Conservation (phyloP, 2,888 invertebrate genomes). For the Brachypalpus laphriformis region DNA sequence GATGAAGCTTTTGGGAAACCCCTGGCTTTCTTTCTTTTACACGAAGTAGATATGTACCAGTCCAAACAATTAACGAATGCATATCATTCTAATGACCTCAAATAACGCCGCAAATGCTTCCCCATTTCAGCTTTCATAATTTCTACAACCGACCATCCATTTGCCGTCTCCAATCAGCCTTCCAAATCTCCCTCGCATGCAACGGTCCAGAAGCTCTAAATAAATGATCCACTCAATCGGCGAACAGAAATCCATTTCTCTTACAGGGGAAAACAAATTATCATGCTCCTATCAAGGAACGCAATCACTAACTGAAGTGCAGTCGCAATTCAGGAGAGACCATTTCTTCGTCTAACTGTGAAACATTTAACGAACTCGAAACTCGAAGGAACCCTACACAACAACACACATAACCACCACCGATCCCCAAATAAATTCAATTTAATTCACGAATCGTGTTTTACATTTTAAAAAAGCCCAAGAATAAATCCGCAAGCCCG, state of each 20-base stretch:
- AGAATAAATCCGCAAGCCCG: conserved; percentile 1
- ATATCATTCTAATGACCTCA: too few species aligned
- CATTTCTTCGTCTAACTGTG: conserved; percentile 60
- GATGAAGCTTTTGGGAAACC: too few species aligned
- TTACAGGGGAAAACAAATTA: conserved; percentile 64
- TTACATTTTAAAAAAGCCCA: conserved; percentile 30
- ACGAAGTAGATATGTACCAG: too few species aligned
- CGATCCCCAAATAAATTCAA: conserved; percentile 67
- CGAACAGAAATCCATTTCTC: conserved; percentile 64
- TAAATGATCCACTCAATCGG: conserved; percentile 67
- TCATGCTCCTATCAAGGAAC: conserved; percentile 53
- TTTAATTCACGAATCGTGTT: conserved; percentile 71
- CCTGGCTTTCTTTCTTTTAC: too few species aligned
- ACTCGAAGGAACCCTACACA: conserved; percentile 15
- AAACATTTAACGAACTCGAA: conserved; percentile 44
- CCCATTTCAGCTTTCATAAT: not conserved
- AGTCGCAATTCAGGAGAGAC: conserved; percentile 13
- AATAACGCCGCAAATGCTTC: too few species aligned
- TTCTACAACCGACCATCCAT: not conserved
- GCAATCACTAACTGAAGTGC: conserved; percentile 55
- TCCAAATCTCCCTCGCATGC: not conserved
- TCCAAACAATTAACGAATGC: too few species aligned
- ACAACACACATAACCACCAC: conserved; percentile 11
- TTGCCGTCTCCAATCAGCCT: not conserved
- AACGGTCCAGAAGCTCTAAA: conserved; percentile 26